Conservation (phyloP, 2,797 vertebrate genomes). For the Enteromius trimaculatus region DNA sequence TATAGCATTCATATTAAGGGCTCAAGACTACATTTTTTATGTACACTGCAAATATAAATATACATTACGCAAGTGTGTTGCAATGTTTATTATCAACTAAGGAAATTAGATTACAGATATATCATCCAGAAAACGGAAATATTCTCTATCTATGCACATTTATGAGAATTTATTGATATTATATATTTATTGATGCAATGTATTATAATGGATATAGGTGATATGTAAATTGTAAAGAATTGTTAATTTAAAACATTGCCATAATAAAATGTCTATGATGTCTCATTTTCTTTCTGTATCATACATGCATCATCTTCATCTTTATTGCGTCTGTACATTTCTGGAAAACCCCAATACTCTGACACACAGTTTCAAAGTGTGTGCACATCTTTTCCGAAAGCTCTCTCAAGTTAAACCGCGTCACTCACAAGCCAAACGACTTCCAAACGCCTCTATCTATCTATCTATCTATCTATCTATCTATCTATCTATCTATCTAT, state of each 20-base stretch:
- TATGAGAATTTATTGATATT: not conserved
- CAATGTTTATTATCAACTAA: slow-evolving; percentile 78
- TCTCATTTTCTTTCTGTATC: not conserved
- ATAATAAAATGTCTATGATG: not conserved
- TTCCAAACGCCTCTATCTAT: not conserved
- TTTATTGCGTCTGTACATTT: slow-evolving; percentile 52
- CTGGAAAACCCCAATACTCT: slow-evolving; percentile 51
- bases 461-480: not conserved
- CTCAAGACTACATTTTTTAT: slow-evolving; percentile 30
- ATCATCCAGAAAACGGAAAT: not conserved
- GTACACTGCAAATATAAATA: slow-evolving; percentile 74
- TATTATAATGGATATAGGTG: too few relatives aligned
- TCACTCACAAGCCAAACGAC: not conserved
- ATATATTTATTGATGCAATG: too few relatives aligned
- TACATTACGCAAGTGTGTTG: slow-evolving; percentile 70
- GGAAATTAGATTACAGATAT: slow-evolving; percentile 56
- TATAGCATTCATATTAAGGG: not conserved
- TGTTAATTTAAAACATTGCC: not conserved
- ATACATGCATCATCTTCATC: slow-evolving; percentile 38
- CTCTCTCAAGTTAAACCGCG: slow-evolving; percentile 44
- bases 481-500: not conserved
- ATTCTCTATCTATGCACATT: not conserved
- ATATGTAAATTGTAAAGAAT: not conserved
- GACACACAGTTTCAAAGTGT: slow-evolving; percentile 55
- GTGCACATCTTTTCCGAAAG: slow-evolving; percentile 65